A percentile compares a stretch with the other conserved stretches of the same genome.
These are phyloP conservation scores for Chalcosyrphus nemorum DNA, from an alignment of 2,888 invertebrate species.

Conservation along the genomic window DNA sequence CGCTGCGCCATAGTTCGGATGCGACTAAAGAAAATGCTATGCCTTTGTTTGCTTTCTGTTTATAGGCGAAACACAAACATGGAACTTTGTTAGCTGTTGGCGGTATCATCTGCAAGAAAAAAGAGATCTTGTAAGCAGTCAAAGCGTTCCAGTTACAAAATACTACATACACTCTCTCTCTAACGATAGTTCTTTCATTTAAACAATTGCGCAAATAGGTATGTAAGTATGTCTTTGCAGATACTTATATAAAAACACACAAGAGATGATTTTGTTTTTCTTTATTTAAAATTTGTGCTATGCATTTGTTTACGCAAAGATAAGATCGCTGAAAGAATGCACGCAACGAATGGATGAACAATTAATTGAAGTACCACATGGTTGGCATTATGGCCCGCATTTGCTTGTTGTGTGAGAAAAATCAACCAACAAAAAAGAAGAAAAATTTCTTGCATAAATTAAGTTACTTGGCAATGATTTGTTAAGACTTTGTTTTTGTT, in stretches of 20 bases:
- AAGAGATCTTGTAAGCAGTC: constrained; percentile 4
- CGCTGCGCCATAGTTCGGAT: constrained; percentile 17
- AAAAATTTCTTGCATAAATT: neutral
- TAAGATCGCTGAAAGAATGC: constrained; percentile 8
- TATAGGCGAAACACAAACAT: neutral
- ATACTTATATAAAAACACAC: neutral
- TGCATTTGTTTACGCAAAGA: neutral
- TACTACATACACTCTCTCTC: neutral
- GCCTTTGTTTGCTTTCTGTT: constrained; percentile 46
- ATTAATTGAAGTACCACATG: constrained; percentile 12
- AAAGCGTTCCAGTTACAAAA: constrained; percentile 34
- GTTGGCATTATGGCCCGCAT: neutral
- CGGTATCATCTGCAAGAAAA: neutral
- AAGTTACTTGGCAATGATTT: too few species aligned
- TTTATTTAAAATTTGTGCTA: neutral
- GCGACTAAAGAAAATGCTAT: neutral
- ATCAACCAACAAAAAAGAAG: neutral
- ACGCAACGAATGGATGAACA: neutral
- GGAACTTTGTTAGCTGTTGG: too few species aligned
- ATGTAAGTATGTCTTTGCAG: neutral
- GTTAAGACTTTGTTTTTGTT: too few species aligned
- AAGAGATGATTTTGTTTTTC: neutral
- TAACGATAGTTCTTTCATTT: neutral
- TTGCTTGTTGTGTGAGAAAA: neutral
- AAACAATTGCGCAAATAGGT: constrained; percentile 25